Conservation (phyloP, 1,140 invertebrate species). For the Scaptomyza pallida region DNA sequence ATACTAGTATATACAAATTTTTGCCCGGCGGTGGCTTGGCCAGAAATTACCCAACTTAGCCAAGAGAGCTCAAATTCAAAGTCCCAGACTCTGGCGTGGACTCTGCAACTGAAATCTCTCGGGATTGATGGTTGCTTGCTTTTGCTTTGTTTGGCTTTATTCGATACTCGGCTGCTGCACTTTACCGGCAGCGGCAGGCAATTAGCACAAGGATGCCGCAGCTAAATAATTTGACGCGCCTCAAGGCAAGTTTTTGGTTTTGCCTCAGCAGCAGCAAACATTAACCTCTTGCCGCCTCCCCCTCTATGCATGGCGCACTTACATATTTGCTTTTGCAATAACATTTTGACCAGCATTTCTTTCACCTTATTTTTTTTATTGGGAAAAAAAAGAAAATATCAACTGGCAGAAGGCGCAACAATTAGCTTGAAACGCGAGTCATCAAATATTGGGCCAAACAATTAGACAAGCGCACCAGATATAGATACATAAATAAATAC, state of each 20-base stretch:
- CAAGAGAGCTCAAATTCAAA: conserved; percentile 22
- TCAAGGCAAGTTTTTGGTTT: conserved; percentile 39
- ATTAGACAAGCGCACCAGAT: conserved; percentile 46
- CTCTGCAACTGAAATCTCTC: conserved; percentile 25
- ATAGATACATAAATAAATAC: not conserved
- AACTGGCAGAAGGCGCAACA: conserved; percentile 28
- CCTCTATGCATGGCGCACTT: conserved; percentile 60
- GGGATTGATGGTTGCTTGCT: conserved; percentile 71
- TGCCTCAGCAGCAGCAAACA: not conserved
- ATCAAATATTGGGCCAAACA: conserved; percentile 64
- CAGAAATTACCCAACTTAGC: conserved; percentile 77
- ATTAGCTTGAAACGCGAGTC: conserved; percentile 64
- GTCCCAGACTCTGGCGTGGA: conserved; percentile 28
- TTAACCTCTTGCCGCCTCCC: not conserved
- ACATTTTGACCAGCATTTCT: conserved; percentile 16
- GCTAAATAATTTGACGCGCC: conserved; percentile 77
- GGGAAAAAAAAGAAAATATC: conserved; percentile 14
- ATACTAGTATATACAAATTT: conserved; percentile 33
- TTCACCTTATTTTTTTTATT: too few species aligned
- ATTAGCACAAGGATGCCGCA: conserved; percentile 81
- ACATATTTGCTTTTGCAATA: conserved; percentile 55
- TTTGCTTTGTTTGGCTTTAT: too few species aligned
- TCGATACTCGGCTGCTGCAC: conserved; percentile 61
- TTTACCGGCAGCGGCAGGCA: conserved; percentile 68
- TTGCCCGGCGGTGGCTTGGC: conserved; percentile 79